These are phyloP conservation scores for Anisognathus igniventris DNA, from an alignment of 2,797 vertebrate genomes.

Conservation along the genomic window DNA sequence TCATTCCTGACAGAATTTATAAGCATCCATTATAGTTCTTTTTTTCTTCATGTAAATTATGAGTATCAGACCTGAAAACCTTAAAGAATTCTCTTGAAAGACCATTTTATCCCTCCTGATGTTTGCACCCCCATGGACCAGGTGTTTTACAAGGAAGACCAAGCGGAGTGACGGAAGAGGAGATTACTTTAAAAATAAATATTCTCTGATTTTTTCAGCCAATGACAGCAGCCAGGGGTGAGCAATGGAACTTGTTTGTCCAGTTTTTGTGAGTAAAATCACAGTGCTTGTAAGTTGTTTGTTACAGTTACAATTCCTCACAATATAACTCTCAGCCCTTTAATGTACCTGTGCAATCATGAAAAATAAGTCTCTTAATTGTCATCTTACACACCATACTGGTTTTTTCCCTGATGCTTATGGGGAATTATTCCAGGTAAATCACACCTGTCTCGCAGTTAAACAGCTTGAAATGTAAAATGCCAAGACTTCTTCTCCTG, in stretches of 20 bases:
- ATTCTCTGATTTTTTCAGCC: neutral
- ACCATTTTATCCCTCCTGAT: neutral
- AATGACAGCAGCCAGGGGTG: neutral
- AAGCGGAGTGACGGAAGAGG: rapidly evolving
- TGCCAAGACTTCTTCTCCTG: neutral
- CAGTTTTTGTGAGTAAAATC: neutral
- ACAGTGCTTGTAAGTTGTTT: neutral
- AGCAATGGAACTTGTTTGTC: neutral
- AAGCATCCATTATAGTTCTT: neutral
- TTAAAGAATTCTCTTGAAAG: neutral
- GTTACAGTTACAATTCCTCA: neutral
- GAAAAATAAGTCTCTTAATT: neutral
- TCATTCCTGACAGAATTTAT: neutral
- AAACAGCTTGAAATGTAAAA: neutral
- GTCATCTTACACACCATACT: neutral
- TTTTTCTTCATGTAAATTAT: neutral
- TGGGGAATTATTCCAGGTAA: neutral
- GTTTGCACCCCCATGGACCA: neutral
- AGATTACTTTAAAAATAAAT: neutral
- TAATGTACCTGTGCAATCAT: neutral
- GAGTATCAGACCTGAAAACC: neutral
- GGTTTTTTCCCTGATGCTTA: neutral
- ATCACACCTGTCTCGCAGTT: neutral
- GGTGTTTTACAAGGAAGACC: neutral
- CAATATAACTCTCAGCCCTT: neutral